Evolutionary conservation across 1,140 invertebrate species (phyloP).

Genomic region (Phthorimaea operculella): DNA sequence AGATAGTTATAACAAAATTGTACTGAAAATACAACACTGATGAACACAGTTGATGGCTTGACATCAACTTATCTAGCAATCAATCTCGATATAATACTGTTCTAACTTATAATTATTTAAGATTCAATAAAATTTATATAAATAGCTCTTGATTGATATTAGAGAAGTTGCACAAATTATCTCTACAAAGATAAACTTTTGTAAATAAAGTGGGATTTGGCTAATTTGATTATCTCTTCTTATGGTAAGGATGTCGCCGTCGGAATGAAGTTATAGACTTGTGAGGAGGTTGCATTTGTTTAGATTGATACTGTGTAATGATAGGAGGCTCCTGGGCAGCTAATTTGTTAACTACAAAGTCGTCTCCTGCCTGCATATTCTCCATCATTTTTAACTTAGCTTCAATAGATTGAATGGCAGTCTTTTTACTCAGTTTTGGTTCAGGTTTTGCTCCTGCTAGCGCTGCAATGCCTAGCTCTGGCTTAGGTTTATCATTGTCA

Average conservation of each 20-base stretch:
- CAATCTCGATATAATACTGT: slow-evolving; percentile 3
- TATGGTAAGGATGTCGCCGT: slow-evolving; percentile 62
- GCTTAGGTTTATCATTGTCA: slow-evolving; percentile 78
- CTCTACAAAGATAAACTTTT: too few relatives aligned
- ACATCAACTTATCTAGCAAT: background rate
- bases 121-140: background rate
- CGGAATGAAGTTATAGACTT: slow-evolving; percentile 56
- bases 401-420: slow-evolving; percentile 87
- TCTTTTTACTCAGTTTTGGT: slow-evolving; percentile 77
- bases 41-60: slow-evolving; percentile 4
- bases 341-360: slow-evolving; percentile 78
- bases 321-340: slow-evolving; percentile 73
- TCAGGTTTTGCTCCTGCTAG: slow-evolving; percentile 78
- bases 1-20: too few relatives aligned
- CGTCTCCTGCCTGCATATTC: slow-evolving; percentile 73
- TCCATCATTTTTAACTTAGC: slow-evolving; percentile 86
- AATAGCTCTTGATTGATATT: too few relatives aligned
- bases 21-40: background rate
- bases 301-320: slow-evolving; percentile 73
- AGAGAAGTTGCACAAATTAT: too few relatives aligned
- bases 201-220: too few relatives aligned
- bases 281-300: slow-evolving; percentile 64
- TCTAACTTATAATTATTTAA: background rate
- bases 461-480: slow-evolving; percentile 79
- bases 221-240: slow-evolving; percentile 51